Base-by-base conservation (phyloP, 2,797 vertebrate genomes). In the Chanos chanos region DNA sequence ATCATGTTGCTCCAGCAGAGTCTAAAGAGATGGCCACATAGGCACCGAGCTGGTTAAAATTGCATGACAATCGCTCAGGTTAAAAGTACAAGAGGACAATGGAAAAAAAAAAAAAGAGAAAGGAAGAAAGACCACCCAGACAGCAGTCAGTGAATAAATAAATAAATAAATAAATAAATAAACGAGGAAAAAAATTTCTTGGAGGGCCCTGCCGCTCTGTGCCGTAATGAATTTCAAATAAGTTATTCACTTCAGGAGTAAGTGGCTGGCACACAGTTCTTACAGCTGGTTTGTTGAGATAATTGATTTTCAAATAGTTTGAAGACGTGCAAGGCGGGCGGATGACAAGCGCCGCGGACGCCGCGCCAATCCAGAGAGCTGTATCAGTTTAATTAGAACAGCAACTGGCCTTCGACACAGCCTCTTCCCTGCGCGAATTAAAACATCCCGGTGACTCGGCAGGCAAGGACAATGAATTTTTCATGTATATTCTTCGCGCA, bases 281-380 rank as follows among this genome's bases (percentile, higher is more conserved):
- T 91, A 89, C 91, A 92, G 87, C 89, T 91, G 92, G 88, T 94
- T 93, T 92, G 89, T 85, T 84, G 91, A 94, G 92, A 94, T 94
- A 94, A 94, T 93, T 94, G 94, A 95, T 94, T 96, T 93, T 91
- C 89, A 87, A 92, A 91, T 91, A 92, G 90, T 92, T 94, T 88
- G 89, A 93, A 93, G 89, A 92, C 74, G 84, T 81, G 82, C 78
- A 76, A 85, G 81, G 79, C 86, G 83, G 88, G 83, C 77, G 83
- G 83, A 83, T 84, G 88, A 86, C 85, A 86, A 86, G 81, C 78
- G 60, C 77, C 76, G 79, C 72, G 0, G 81, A 78, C 60, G 63
- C 16, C 13, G 61, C 84, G 80, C 82, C 79, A 80, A 79, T 78
- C 74, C 75, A 77, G 79, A 88, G 81, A 62, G 73, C 76, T 66